These are phyloP conservation scores for Myotis planiceps DNA, from an alignment of 2,797 vertebrate genomes.

Conservation along the genomic window DNA sequence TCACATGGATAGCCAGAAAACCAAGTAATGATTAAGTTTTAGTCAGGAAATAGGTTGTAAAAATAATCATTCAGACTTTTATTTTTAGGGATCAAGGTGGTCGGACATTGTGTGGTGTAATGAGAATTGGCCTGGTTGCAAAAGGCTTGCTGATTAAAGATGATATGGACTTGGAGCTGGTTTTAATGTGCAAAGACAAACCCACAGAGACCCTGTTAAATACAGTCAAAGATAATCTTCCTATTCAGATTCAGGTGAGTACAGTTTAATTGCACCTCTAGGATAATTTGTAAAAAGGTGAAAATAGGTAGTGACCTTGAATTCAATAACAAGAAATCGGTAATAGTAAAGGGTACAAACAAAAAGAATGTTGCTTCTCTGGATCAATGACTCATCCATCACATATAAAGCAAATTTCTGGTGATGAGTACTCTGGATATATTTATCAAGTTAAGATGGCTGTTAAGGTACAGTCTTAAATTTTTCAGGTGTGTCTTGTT, in stretches of 20 bases:
- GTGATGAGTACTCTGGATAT: background rate
- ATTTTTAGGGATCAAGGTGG: conserved; percentile 92
- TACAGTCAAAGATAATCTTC: conserved; percentile 95
- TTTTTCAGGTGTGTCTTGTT: background rate
- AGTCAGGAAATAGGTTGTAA: conserved; percentile 57
- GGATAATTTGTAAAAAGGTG: conserved; percentile 35
- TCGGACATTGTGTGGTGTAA: conserved; percentile 95
- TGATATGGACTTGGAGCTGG: conserved; percentile 98
- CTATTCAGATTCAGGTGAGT: conserved; percentile 96
- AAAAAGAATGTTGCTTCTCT: background rate
- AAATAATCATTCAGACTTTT: conserved; percentile 72
- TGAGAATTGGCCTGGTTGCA: conserved; percentile 98
- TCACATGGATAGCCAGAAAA: background rate
- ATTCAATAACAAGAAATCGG: background rate
- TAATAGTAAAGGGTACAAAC: conserved; percentile 3
- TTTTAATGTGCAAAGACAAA: conserved; percentile 98
- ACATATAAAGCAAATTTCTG: conserved; percentile 48
- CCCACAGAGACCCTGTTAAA: conserved; percentile 95
- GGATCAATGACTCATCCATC: background rate
- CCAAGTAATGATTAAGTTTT: conserved; percentile 28
- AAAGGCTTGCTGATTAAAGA: conserved; percentile 99
- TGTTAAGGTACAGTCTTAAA: conserved; percentile 11
- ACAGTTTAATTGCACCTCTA: conserved; percentile 39
- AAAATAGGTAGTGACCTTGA: conserved; percentile 34
- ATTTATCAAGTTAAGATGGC: conserved; percentile 38